phyloP scores from a whole-genome alignment of 1,140 invertebrate species.

The Caenorhabditis latens region DNA sequence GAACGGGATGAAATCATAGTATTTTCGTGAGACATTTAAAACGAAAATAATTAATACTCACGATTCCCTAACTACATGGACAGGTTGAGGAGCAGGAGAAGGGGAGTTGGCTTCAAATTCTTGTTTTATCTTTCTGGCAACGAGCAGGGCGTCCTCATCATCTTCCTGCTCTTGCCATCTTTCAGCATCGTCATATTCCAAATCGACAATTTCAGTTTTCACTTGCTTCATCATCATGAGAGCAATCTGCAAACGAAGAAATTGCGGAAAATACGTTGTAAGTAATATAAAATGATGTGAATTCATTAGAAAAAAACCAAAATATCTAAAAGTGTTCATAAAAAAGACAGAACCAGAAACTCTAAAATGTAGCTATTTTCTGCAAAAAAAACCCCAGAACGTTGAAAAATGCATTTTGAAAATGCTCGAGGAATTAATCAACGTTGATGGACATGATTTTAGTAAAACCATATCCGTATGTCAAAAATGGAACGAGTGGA shows the following conservation, averaged over 20 bases:
- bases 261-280: background rate
- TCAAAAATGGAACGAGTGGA: background rate
- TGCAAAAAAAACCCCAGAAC: too few species aligned
- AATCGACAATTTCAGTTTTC: constrained; percentile 24
- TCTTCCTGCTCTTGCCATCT: constrained; percentile 37
- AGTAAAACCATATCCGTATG: too few species aligned
- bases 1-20: background rate
- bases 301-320: too few species aligned
- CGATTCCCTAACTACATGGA: background rate
- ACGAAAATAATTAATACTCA: background rate
- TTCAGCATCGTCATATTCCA: constrained; percentile 37
- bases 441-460: too few species aligned
- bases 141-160: constrained; percentile 18
- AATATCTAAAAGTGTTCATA: too few species aligned
- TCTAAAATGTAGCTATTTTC: too few species aligned
- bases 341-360: too few species aligned
- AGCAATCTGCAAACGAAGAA: background rate
- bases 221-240: constrained; percentile 2
- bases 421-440: too few species aligned
- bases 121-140: constrained; percentile 43
- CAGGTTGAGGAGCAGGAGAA: background rate
- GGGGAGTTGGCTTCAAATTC: constrained; percentile 34
- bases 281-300: background rate
- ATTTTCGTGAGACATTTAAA: background rate
- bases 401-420: too few species aligned